Base-by-base conservation (phyloP, 2,888 invertebrate genomes). In the Tachina lurida region DNA sequence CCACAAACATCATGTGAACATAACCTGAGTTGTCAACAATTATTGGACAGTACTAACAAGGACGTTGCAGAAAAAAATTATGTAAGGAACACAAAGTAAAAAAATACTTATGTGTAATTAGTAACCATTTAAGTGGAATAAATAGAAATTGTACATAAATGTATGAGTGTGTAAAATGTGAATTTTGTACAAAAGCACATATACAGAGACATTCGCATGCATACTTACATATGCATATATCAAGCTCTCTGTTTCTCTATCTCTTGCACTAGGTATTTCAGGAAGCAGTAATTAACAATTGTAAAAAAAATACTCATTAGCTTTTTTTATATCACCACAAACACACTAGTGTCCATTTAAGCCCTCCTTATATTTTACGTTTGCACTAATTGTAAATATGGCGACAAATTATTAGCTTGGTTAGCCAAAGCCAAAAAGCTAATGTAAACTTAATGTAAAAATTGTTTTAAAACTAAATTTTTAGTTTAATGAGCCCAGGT, bases 21-120 rank as follows among this genome's bases (percentile, higher is more conserved):
- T 5, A 10, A 3, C 12, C 17, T 17, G n/a, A 75, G 41, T 60
- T 73, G 68, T 62, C 74, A 75, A 54, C 62, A 54, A 56, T 75
- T 75, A 75, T 81, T 62, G 75, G 13, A 68, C 67, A 81, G 68
- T 68, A 68, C 41, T 17, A 70, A 56, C 52, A 54, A 63, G 68
- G 54, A 81, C 45, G 68, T 67, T 47, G 12, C 49, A 19, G 17
- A 75, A 58, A 22, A 75, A 54, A 68, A 47, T 39, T 10, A 49
- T 45, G 7, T 31, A 39, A 41, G 13, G 0, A 43, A 52, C 22
- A 63, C 68, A 70, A 62, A 60, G 22, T 49, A 41, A 65, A 56
- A 73, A 67, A 52, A 31, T n/a, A n/a, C 13, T 39, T 45, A 19
- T 52, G 58, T 77, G 65, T 77, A 83, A 83, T 83, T 83, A 83